Evolutionary conservation across 2,797 vertebrate genomes (phyloP).

Genomic region (Falco columbarius): DNA sequence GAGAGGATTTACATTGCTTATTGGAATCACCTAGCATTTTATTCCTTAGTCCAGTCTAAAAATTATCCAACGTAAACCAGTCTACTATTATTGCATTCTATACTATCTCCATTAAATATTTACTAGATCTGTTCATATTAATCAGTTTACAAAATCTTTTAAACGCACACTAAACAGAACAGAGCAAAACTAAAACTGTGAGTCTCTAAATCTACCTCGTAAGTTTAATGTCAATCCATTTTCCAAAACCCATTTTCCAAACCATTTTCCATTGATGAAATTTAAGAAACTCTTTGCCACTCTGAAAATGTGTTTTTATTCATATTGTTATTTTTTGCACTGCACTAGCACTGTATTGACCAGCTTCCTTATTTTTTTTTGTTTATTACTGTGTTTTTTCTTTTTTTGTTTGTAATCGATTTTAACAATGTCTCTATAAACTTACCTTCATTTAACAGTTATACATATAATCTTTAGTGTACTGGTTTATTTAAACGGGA

Average conservation of each 20-base stretch:
- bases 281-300: background rate
- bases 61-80: background rate
- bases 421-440: background rate
- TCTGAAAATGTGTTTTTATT: background rate
- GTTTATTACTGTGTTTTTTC: background rate
- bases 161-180: background rate
- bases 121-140: background rate
- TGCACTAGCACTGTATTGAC: background rate
- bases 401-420: background rate
- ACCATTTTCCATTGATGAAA: background rate
- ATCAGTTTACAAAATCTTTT: background rate
- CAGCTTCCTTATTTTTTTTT: background rate
- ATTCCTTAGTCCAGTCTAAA: background rate
- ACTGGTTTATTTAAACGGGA: background rate
- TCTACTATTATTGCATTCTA: background rate
- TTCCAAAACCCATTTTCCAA: background rate
- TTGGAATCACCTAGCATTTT: background rate
- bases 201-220: background rate
- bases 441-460: background rate
- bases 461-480: background rate
- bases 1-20: background rate
- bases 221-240: background rate
- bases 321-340: background rate
- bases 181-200: background rate
- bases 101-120: background rate